Evolutionary conservation across 2,888 invertebrate genomes (phyloP), one percentile per base, ranked within the genome.

Genomic region (Nemoura dubitans): DNA sequence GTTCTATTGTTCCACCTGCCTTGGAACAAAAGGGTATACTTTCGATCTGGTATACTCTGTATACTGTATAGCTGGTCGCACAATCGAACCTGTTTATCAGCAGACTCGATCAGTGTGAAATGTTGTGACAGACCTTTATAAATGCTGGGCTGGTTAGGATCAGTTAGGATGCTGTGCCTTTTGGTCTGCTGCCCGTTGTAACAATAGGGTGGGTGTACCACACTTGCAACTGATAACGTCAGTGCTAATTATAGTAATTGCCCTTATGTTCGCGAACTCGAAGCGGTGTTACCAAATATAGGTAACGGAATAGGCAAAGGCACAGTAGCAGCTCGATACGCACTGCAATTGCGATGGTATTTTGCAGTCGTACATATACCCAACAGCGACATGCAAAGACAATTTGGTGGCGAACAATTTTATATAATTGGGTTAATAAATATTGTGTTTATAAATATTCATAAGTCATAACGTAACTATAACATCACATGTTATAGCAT

Each of bases 81-180:
- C 78, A 78, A 78, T 78, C 25, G 78, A 78, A 78, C 78, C 78
- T 78, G 78, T 78, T 81, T 81, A 30, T 30, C 81, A 28, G n/a
- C 6, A 27, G 29, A 7, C n/a, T 81, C n/a, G 30, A 81, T 81
- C 81, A 29, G 81, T 30, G 81, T n/a, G 28, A 81, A 27, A 81
- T 81, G 30, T 81, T 81, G 81, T 30, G 29, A 81, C 81, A 80
- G 27, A 81, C 7, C 27, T 29, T 28, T 30, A 81, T 30, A n/a
- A 78, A n/a, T 78, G 78, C 27, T 26, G 78, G 26, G 28, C 16
- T 78, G 78, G 21, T 10, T 36, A n/a, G n/a, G n/a, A n/a, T n/a
- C n/a, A n/a, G n/a, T 36, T 36, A 10, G 36, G 36, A 36, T 36
- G 36, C 36, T 36, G 36, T 36, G 36, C 10, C 36, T 36, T 36